Percentiles rank a stretch among this genome's conserved stretches.
Conservation (phyloP, 2,888 invertebrate genomes). For the Stenurella melanura region DNA sequence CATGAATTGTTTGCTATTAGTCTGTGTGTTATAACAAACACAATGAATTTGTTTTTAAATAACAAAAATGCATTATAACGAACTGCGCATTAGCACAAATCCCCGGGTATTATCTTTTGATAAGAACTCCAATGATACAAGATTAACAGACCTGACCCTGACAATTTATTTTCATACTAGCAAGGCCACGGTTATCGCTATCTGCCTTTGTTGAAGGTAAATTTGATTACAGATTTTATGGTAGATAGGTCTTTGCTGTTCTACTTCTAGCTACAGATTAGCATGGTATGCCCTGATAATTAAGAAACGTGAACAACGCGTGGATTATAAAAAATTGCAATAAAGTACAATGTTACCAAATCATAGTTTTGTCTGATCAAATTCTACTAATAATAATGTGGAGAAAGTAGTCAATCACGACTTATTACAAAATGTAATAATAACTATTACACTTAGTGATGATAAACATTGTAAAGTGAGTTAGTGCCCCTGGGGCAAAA, state of each 20-base stretch:
- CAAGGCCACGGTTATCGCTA: constrained; percentile 63
- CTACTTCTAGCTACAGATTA: no score
- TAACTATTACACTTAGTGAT: no score
- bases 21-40: constrained; percentile 5
- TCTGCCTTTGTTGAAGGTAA: constrained; percentile 53
- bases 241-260: not conserved
- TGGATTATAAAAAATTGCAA: no score
- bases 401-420: no score
- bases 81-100: constrained; percentile 20
- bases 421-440: no score
- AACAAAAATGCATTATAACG: not conserved
- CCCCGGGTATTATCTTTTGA: constrained; percentile 28
- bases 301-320: no score
- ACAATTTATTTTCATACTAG: constrained; percentile 68
- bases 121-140: constrained; percentile 44
- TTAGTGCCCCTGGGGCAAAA: no score
- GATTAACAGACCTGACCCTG: constrained; percentile 70
- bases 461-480: no score
- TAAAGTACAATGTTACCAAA: no score
- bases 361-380: no score
- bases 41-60: constrained; percentile 19
- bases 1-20: not conserved
- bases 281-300: no score
- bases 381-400: no score
- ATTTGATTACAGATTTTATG: constrained; percentile 38